Percentiles rank a stretch among this genome's conserved stretches.
Evolutionary conservation across 1,140 invertebrate species (phyloP).

Genomic region (Bombus waltoni): DNA sequence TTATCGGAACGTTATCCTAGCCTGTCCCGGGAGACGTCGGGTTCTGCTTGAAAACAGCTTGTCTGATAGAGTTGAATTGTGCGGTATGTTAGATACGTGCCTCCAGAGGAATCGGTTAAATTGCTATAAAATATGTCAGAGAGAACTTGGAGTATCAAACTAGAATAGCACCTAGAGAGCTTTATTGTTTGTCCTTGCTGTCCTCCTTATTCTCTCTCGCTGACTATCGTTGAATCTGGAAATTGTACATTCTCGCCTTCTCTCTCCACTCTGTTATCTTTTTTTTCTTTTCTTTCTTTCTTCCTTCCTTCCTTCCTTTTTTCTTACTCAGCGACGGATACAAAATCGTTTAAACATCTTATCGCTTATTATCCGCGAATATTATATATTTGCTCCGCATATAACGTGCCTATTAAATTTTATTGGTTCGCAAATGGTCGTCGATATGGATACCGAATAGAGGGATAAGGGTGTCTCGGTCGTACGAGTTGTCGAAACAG

Average conservation of each 20-base stretch:
- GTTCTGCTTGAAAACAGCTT: constrained; percentile 55
- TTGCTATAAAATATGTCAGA: constrained; percentile 44
- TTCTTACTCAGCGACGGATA: no score
- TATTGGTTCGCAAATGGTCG: constrained; percentile 21
- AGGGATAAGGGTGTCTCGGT: constrained; percentile 8
- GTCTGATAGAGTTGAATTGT: constrained; percentile 57
- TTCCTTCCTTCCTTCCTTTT: no score
- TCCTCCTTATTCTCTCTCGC: constrained; percentile 22
- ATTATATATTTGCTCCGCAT: no score
- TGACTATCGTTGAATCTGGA: neutral
- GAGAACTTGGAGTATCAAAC: neutral
- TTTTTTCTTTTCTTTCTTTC: neutral
- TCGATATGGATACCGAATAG: neutral
- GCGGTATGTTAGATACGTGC: constrained; percentile 46
- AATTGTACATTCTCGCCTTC: neutral
- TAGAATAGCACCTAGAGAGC: neutral
- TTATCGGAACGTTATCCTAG: constrained; percentile 58
- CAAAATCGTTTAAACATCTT: neutral
- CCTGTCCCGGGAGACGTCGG: constrained; percentile 21
- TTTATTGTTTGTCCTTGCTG: constrained; percentile 36
- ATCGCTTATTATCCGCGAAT: neutral
- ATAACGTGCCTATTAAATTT: neutral
- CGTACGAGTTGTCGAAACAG: constrained; percentile 46
- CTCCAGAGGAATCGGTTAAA: constrained; percentile 32
- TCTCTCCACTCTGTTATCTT: no score